Conservation (phyloP, 2,797 vertebrate species). For the Muscicapa striata region DNA sequence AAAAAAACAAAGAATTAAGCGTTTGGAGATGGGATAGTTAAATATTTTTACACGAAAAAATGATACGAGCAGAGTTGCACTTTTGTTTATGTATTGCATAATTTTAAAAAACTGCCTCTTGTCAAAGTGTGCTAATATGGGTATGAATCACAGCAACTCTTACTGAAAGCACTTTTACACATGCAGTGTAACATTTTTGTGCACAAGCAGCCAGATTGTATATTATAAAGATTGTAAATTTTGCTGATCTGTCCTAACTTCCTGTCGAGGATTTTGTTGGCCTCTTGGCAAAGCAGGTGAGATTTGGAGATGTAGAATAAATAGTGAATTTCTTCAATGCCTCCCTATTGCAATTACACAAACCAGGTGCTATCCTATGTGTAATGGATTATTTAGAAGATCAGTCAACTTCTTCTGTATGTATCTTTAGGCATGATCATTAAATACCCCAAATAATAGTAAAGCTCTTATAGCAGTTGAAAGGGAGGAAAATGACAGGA, state of each 20-base stretch:
- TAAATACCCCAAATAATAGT: neutral
- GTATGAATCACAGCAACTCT: neutral
- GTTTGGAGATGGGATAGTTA: neutral
- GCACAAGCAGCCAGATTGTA: neutral
- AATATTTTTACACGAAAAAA: neutral
- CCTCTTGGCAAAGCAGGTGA: neutral
- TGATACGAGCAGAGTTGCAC: rapidly evolving
- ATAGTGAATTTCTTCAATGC: neutral
- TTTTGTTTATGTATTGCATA: neutral
- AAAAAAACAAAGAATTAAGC: neutral
- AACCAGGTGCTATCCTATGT: neutral
- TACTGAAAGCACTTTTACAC: neutral
- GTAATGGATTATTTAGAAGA: neutral
- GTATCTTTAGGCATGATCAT: neutral
- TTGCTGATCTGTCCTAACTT: neutral
- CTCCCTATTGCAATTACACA: neutral
- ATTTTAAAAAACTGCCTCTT: rapidly evolving
- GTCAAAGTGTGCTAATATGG: neutral
- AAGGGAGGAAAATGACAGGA: neutral
- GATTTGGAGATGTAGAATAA: neutral
- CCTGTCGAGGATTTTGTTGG: neutral
- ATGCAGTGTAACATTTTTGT: neutral
- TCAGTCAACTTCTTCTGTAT: neutral
- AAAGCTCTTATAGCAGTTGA: neutral
- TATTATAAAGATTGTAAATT: neutral